Evolutionary conservation across 2,888 invertebrate species (phyloP).

Genomic region (Boloria selene): DNA sequence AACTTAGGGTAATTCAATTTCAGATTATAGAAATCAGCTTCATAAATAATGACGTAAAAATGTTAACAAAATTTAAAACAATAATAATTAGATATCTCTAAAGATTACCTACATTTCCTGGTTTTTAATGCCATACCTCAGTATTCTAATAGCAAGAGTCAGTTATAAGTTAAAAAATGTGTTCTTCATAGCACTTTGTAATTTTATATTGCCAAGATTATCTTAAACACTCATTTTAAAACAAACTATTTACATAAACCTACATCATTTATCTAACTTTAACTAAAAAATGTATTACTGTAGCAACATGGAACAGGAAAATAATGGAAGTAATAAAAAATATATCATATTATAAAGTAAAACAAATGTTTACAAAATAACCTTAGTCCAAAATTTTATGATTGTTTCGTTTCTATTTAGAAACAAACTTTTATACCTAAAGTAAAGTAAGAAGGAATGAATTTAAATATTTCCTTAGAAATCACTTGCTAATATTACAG

Average conservation of each 20-base stretch:
- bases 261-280: constrained; percentile 60
- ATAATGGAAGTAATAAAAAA: constrained; percentile 57
- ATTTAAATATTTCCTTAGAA: constrained; percentile 58
- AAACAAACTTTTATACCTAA: constrained; percentile 52
- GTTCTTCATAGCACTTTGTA: constrained; percentile 40
- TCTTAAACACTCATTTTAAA: constrained; percentile 50
- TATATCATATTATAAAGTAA: constrained; percentile 53
- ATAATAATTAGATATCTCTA: constrained; percentile 2
- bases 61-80: constrained; percentile 10
- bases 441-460: constrained; percentile 76
- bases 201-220: constrained; percentile 52
- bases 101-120: not conserved
- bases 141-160: not conserved
- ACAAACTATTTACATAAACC: constrained; percentile 75
- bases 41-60: constrained; percentile 23
- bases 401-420: constrained; percentile 32
- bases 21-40: not conserved
- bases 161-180: not conserved
- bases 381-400: constrained; percentile 47
- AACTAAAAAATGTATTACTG: constrained; percentile 49
- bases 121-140: not conserved
- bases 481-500: constrained; percentile 48
- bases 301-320: constrained; percentile 51
- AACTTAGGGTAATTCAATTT: constrained; percentile 16
- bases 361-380: constrained; percentile 47